A percentile compares a stretch with the other conserved stretches of the same genome.
These are phyloP conservation scores for Cuniculus paca DNA, from an alignment of 2,797 vertebrate species.

Conservation along the genomic window DNA sequence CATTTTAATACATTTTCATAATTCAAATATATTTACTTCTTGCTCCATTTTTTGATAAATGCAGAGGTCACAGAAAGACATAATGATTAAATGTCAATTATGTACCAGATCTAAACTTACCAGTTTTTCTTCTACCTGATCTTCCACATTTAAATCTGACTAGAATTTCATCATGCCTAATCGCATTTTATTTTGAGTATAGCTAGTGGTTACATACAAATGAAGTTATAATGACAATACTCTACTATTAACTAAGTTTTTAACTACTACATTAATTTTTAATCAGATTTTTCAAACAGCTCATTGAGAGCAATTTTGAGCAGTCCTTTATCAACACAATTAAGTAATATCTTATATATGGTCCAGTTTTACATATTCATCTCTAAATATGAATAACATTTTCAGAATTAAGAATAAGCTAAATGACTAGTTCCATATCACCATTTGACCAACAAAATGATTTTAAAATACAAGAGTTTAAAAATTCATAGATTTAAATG, in stretches of 20 bases:
- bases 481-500: background rate
- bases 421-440: background rate
- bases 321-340: background rate
- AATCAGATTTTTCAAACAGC: background rate
- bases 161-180: background rate
- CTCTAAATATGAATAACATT: background rate
- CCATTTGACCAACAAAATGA: background rate
- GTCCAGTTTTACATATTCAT: background rate
- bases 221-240: background rate
- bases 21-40: background rate
- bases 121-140: background rate
- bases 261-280: conserved; percentile 55
- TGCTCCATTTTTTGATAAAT: background rate
- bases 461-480: background rate
- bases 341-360: background rate
- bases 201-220: background rate
- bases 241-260: background rate
- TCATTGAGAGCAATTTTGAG: background rate
- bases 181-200: background rate
- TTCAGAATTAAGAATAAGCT: background rate
- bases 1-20: background rate
- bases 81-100: background rate
- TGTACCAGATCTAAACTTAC: background rate
- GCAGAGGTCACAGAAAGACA: background rate
- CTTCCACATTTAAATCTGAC: background rate